phyloP scores from a whole-genome alignment of 1,140 invertebrate genomes.

The Panagrolaimus sp. region DNA sequence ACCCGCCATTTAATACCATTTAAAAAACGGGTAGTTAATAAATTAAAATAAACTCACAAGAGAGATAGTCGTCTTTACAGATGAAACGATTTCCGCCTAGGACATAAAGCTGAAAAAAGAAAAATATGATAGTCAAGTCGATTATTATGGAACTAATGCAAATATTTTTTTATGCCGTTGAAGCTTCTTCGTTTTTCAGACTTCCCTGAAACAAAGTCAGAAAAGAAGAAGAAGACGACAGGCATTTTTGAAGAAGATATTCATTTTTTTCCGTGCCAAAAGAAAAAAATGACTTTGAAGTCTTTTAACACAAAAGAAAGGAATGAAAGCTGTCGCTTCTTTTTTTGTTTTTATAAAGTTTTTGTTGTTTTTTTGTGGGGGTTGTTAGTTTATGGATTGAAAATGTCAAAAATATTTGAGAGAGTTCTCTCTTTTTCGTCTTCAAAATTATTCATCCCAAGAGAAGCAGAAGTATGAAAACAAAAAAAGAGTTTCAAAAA shows the following conservation, averaged over 20 bases:
- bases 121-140: neutral
- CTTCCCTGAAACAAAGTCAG: neutral
- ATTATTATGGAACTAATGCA: too few relatives aligned
- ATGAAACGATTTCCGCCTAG: slow-evolving; percentile 22
- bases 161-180: neutral
- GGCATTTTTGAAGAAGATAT: too few relatives aligned
- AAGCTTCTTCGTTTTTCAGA: neutral
- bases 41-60: neutral
- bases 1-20: too few relatives aligned
- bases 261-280: too few relatives aligned
- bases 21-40: too few relatives aligned
- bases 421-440: too few relatives aligned
- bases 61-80: slow-evolving; percentile 20
- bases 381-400: neutral
- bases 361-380: neutral
- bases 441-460: too few relatives aligned
- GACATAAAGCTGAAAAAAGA: slow-evolving; percentile 20
- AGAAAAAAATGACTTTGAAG: too few relatives aligned
- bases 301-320: neutral
- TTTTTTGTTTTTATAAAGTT: neutral
- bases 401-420: neutral
- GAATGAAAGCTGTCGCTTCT: neutral
- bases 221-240: too few relatives aligned
- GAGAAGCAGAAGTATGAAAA: neutral
- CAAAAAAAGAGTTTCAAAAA: neutral